Conservation (phyloP, 2,888 invertebrate genomes). For the Encarsia formosa region DNA sequence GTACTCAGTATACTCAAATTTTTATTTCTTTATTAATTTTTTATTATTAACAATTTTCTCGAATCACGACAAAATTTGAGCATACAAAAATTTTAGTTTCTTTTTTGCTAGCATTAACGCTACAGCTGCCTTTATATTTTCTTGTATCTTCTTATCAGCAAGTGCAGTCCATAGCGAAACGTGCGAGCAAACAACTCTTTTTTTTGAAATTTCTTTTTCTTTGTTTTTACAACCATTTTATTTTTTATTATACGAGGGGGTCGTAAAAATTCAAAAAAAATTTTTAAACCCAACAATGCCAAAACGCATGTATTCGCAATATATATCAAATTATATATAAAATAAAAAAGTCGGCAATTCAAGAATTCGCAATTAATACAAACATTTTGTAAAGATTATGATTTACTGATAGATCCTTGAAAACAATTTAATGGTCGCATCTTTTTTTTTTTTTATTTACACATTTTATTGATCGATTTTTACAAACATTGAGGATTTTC, state of each 20-base stretch:
- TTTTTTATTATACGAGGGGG: background rate
- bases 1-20: slow-evolving; percentile 14
- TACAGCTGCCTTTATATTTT: slow-evolving; percentile 7
- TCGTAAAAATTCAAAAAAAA: background rate
- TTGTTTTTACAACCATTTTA: background rate
- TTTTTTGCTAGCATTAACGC: slow-evolving; percentile 8
- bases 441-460: slow-evolving; percentile 21
- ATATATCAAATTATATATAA: background rate
- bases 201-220: slow-evolving; percentile 3
- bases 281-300: background rate
- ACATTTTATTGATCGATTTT: too few species aligned
- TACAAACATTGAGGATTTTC: too few species aligned
- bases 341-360: background rate
- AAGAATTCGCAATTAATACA: slow-evolving; percentile 3
- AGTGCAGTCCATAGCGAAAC: slow-evolving; percentile 14
- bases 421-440: slow-evolving; percentile 1
- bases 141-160: slow-evolving; percentile 5
- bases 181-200: slow-evolving; percentile 25
- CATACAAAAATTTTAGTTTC: slow-evolving; percentile 4
- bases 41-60: background rate
- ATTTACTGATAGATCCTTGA: background rate
- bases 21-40: too few species aligned
- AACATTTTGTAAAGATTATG: background rate
- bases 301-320: background rate
- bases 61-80: slow-evolving; percentile 3